These are phyloP conservation scores for Xiphorhynchus elegans DNA, from an alignment of 2,113 vertebrate genomes.

Conservation along the genomic window DNA sequence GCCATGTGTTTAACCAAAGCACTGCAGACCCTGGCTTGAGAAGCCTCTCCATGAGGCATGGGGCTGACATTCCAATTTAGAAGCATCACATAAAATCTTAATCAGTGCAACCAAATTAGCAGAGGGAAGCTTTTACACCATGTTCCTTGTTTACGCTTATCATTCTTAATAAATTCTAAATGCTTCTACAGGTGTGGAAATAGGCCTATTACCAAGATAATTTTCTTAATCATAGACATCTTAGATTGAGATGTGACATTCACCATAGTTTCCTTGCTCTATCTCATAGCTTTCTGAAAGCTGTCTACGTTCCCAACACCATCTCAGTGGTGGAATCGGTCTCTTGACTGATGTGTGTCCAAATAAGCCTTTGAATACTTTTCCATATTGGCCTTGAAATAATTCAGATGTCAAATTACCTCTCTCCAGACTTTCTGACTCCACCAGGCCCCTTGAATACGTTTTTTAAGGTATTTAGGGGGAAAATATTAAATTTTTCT, in stretches of 20 bases:
- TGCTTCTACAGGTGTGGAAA: slow-evolving; percentile 74
- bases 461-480: slow-evolving; percentile 92
- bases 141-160: slow-evolving; percentile 79
- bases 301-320: slow-evolving; percentile 53
- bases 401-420: slow-evolving; percentile 95
- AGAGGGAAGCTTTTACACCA: slow-evolving; percentile 59
- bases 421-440: slow-evolving; percentile 83
- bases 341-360: slow-evolving; percentile 90
- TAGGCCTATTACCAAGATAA: slow-evolving; percentile 66
- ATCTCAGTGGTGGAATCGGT: slow-evolving; percentile 55
- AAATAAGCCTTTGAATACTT: slow-evolving; percentile 91
- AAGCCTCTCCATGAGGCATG: neutral
- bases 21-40: neutral
- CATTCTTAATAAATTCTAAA: slow-evolving; percentile 78
- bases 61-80: slow-evolving; percentile 79
- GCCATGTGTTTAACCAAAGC: slow-evolving; percentile 22
- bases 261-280: slow-evolving; percentile 68
- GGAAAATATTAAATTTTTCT: slow-evolving; percentile 91
- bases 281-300: slow-evolving; percentile 77
- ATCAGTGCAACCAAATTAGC: slow-evolving; percentile 76
- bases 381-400: slow-evolving; percentile 86
- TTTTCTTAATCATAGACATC: slow-evolving; percentile 61
- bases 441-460: slow-evolving; percentile 81
- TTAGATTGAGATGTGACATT: slow-evolving; percentile 74
- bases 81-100: slow-evolving; percentile 79